Conservation (phyloP, 2,888 invertebrate species). For the Nymphalis urticae region DNA sequence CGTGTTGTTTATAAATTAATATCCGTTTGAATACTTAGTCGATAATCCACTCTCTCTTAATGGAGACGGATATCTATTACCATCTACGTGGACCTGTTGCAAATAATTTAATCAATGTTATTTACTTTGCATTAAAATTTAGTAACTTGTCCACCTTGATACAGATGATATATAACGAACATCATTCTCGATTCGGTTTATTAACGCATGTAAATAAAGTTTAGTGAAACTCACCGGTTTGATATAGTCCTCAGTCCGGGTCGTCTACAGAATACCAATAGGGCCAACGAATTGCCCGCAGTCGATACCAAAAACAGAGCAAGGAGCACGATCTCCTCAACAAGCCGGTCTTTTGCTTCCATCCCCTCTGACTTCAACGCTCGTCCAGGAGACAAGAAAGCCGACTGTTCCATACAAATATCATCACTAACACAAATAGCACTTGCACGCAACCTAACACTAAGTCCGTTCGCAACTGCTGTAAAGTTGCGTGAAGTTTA, state of each 20-base stretch:
- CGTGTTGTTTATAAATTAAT: slow-evolving; percentile 18
- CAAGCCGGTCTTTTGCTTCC: slow-evolving; percentile 72
- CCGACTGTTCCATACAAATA: slow-evolving; percentile 66
- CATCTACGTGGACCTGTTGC: slow-evolving; percentile 14
- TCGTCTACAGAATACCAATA: slow-evolving; percentile 87
- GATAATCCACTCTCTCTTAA: slow-evolving; percentile 31
- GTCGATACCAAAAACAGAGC: slow-evolving; percentile 84
- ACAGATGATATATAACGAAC: neutral
- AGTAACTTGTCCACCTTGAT: slow-evolving; percentile 42
- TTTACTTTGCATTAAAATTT: slow-evolving; percentile 41
- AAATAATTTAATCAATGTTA: slow-evolving; percentile 26
- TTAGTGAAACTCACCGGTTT: slow-evolving; percentile 83
- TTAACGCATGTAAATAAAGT: neutral
- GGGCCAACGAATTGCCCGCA: slow-evolving; percentile 86
- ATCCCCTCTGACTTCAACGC: slow-evolving; percentile 76
- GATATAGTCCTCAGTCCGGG: slow-evolving; percentile 89
- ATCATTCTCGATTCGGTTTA: slow-evolving; percentile 15
- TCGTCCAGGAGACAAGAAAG: slow-evolving; percentile 74
- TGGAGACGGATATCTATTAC: slow-evolving; percentile 32
- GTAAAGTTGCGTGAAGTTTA: slow-evolving; percentile 77
- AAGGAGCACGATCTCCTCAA: slow-evolving; percentile 77
- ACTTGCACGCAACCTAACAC: slow-evolving; percentile 67
- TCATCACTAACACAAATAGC: slow-evolving; percentile 76
- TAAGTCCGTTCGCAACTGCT: slow-evolving; percentile 65
- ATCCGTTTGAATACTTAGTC: slow-evolving; percentile 6